Evolutionary conservation across 2,113 vertebrate species (phyloP).

Genomic region (Myiagra hebetior): DNA sequence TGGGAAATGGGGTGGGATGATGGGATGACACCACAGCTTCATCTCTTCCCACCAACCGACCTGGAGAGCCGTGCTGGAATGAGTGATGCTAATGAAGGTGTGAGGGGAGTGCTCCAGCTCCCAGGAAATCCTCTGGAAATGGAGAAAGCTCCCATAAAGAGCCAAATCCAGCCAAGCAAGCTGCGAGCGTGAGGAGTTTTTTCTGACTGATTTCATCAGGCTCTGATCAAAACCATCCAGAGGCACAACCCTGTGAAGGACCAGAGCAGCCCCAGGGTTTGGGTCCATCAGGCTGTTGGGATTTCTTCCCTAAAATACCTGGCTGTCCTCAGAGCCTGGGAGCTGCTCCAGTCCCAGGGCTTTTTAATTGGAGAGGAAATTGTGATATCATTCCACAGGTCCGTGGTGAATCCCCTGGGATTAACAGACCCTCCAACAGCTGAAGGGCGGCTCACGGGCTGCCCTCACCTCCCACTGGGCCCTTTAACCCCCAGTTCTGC

Average conservation of each 20-base stretch:
- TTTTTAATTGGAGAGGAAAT: not conserved
- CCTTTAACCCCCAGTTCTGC: not conserved
- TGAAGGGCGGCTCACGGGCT: not conserved
- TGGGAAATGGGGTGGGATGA: not conserved
- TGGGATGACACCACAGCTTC: not conserved
- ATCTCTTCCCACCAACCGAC: not conserved
- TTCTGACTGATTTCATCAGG: not conserved
- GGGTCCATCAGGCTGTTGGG: not conserved
- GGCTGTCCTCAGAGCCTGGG: not conserved
- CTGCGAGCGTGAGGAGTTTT: not conserved
- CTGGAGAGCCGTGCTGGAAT: not conserved
- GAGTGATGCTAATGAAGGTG: not conserved
- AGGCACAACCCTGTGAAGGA: not conserved
- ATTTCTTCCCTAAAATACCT: not conserved
- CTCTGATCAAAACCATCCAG: not conserved
- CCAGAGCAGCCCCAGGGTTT: not conserved
- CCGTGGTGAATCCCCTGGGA: rapidly evolving
- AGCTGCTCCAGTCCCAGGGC: not conserved
- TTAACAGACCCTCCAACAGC: rapidly evolving
- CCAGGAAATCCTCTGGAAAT: not conserved
- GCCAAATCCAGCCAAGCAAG: not conserved
- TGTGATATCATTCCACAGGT: rapidly evolving
- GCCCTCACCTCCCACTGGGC: not conserved
- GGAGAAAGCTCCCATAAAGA: not conserved
- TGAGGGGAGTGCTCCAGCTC: not conserved